phyloP scores from a whole-genome alignment of 2,797 vertebrate species.

The Buphagus erythrorhynchus region DNA sequence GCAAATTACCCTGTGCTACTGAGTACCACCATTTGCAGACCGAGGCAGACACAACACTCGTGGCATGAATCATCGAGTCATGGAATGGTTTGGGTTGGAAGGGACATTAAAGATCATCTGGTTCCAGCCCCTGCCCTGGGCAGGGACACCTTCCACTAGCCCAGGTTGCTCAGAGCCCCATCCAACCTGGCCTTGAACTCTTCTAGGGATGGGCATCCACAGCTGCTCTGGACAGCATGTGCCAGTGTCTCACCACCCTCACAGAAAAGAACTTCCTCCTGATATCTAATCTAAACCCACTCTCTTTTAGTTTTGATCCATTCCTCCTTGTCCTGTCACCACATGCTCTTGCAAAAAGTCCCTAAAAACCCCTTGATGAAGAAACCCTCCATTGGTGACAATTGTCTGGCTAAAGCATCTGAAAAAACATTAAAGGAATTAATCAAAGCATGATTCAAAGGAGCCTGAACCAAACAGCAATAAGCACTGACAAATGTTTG shows the following conservation, averaged over 20 bases:
- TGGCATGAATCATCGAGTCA: neutral
- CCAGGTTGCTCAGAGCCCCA: accelerated
- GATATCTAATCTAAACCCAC: neutral
- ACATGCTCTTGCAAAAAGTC: neutral
- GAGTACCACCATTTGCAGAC: accelerated
- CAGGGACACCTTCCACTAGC: neutral
- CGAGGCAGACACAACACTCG: accelerated
- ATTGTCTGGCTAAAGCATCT: neutral
- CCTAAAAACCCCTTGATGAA: neutral
- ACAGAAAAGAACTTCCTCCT: neutral
- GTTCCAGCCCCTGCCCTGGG: accelerated
- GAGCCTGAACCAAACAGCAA: neutral
- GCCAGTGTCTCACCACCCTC: no score
- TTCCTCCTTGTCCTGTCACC: neutral
- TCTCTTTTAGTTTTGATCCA: neutral
- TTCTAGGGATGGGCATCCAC: no score
- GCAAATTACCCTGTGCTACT: neutral
- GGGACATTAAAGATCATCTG: neutral
- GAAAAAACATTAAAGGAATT: neutral
- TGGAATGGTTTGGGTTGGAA: neutral
- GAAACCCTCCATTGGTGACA: neutral
- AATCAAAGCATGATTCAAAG: neutral
- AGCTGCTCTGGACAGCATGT: neutral
- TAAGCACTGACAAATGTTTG: neutral
- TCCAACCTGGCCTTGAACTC: neutral